Evolutionary conservation across 2,888 invertebrate species (phyloP).

Genomic region (Lithodes maja): DNA sequence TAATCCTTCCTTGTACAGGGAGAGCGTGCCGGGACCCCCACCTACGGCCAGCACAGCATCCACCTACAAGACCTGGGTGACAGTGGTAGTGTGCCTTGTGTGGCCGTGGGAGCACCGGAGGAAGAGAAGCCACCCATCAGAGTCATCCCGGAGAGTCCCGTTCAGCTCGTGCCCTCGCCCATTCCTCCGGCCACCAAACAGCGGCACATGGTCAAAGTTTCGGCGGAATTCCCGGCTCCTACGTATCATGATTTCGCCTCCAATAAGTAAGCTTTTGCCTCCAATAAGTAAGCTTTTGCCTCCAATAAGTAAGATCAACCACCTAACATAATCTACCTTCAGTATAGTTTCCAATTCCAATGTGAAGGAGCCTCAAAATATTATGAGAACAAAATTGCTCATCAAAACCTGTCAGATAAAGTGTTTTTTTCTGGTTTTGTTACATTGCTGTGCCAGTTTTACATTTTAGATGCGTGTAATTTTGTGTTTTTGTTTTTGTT

Average conservation of each 20-base stretch:
- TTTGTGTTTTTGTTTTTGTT: too few species aligned
- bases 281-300: slow-evolving; percentile 51
- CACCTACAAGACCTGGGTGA: slow-evolving; percentile 47
- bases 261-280: slow-evolving; percentile 55
- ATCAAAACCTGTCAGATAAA: too few species aligned
- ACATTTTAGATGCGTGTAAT: too few species aligned
- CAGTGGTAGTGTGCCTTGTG: slow-evolving; percentile 38
- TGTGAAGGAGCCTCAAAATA: too few species aligned
- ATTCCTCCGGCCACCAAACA: slow-evolving; percentile 42
- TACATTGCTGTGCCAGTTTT: too few species aligned
- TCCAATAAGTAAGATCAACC: slow-evolving; percentile 41
- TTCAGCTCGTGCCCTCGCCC: slow-evolving; percentile 39
- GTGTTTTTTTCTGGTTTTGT: too few species aligned
- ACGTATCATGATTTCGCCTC: slow-evolving; percentile 57
- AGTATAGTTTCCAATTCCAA: too few species aligned
- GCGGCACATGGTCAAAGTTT: slow-evolving; percentile 57
- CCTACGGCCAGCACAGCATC: slow-evolving; percentile 62
- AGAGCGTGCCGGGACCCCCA: slow-evolving; percentile 27
- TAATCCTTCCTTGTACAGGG: slow-evolving; percentile 22
- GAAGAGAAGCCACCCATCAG: slow-evolving; percentile 61
- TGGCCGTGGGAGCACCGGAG: slow-evolving; percentile 27
- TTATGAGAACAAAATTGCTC: too few species aligned
- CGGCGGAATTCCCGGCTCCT: slow-evolving; percentile 51
- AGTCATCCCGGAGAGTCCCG: slow-evolving; percentile 62
- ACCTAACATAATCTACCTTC: too few species aligned